Percentiles rank a stretch among this genome's conserved stretches.
Evolutionary conservation across 2,888 invertebrate species (phyloP).

Genomic region (Pemphredon lugubris): DNA sequence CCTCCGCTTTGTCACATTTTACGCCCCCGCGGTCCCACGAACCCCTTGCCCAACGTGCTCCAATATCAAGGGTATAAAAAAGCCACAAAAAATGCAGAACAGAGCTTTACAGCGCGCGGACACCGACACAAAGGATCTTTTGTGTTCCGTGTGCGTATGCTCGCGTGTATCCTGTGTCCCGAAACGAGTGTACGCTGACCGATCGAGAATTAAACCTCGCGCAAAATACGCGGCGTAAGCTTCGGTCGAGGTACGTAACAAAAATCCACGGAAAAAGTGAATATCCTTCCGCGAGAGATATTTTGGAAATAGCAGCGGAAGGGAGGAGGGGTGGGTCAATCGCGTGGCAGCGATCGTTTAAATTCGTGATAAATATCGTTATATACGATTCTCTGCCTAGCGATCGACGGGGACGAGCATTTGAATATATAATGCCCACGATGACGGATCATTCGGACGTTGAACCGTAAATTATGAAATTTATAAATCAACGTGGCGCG

Average conservation of each 20-base stretch:
- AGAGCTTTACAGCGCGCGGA: constrained; percentile 35
- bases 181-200: not conserved
- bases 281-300: too few relatives aligned
- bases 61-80: constrained; percentile 39
- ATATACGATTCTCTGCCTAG: too few relatives aligned
- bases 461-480: constrained; percentile 1
- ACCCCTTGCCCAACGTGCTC: constrained; percentile 17
- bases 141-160: constrained; percentile 6
- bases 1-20: constrained; percentile 29
- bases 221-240: not conserved
- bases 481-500: not conserved
- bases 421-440: not conserved
- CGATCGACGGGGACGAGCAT: too few relatives aligned
- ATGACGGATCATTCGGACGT: constrained; percentile 1
- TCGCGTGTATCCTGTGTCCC: not conserved
- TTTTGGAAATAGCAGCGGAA: not conserved
- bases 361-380: not conserved
- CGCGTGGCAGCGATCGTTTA: not conserved
- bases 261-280: too few relatives aligned
- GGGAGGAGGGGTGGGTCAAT: not conserved
- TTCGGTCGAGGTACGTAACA: not conserved
- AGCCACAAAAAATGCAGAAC: constrained; percentile 23
- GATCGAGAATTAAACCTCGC: constrained; percentile 6
- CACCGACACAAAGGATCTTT: constrained; percentile 21
- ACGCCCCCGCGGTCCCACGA: constrained; percentile 32